Percentiles rank a stretch among this genome's conserved stretches.
These are phyloP conservation scores for Laticauda colubrina DNA, from an alignment of 2,113 vertebrate species.

Conservation along the genomic window DNA sequence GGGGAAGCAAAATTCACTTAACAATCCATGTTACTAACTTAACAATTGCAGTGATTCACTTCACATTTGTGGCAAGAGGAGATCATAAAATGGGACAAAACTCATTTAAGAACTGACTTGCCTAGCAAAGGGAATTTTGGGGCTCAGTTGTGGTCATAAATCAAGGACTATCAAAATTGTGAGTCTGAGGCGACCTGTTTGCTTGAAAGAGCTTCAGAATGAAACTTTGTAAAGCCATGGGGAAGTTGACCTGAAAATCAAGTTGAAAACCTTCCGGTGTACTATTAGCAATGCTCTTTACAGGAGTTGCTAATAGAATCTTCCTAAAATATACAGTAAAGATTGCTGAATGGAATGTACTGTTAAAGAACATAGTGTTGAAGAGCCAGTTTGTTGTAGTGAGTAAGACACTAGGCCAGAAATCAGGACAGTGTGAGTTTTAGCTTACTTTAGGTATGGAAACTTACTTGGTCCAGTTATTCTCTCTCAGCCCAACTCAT, in stretches of 20 bases:
- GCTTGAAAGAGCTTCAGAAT: background rate
- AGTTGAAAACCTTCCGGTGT: background rate
- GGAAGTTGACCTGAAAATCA: background rate
- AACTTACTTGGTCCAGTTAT: too few relatives aligned
- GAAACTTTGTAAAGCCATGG: background rate
- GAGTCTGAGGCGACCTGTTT: background rate
- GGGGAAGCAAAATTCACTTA: background rate
- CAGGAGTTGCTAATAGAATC: too few relatives aligned
- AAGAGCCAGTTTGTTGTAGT: too few relatives aligned
- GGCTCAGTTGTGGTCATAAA: too few relatives aligned
- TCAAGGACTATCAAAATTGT: background rate
- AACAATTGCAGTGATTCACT: background rate
- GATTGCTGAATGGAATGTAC: background rate
- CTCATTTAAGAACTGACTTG: background rate
- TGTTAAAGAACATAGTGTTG: background rate
- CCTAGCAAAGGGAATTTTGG: background rate
- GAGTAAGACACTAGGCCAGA: too few relatives aligned
- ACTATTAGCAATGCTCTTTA: background rate
- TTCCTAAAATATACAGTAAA: background rate
- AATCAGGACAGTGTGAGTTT: too few relatives aligned
- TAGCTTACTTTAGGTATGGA: too few relatives aligned
- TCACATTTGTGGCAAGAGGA: background rate
- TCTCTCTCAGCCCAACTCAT: too few relatives aligned
- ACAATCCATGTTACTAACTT: background rate
- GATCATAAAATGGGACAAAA: background rate